Percentiles rank a stretch among this genome's conserved stretches.
Conservation (phyloP, 2,113 vertebrate genomes). For the Neotragus moschatus region DNA sequence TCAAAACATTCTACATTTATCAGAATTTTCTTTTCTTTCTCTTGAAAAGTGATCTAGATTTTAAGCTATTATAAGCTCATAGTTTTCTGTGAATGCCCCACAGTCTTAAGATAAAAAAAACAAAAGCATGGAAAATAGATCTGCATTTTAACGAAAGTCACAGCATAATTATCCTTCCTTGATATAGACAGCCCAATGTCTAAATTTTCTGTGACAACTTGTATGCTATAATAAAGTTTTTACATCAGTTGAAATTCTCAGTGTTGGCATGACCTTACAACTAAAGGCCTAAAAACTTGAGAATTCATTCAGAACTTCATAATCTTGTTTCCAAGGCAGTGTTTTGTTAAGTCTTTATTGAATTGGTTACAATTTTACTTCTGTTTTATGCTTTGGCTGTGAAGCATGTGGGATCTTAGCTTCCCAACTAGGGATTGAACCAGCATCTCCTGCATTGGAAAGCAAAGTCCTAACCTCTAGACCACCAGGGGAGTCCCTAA, state of each 20-base stretch:
- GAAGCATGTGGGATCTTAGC: neutral
- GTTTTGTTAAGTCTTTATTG: neutral
- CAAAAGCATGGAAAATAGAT: neutral
- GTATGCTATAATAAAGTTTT: neutral
- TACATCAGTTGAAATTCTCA: neutral
- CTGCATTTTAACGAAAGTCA: slow-evolving; percentile 6
- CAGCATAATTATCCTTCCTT: neutral
- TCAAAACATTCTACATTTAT: neutral
- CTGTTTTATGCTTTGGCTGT: neutral
- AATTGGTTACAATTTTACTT: neutral
- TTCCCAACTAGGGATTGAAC: neutral
- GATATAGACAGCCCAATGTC: neutral
- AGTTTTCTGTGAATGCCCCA: neutral
- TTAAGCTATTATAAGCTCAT: neutral
- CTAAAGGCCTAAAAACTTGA: neutral
- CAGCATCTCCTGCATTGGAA: neutral
- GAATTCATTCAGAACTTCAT: slow-evolving; percentile 18
- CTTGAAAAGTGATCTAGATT: neutral
- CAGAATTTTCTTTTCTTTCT: slow-evolving; percentile 18
- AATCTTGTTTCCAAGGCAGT: slow-evolving; percentile 18
- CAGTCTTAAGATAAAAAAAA: slow-evolving; percentile 10
- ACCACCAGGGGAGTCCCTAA: neutral
- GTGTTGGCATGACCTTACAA: neutral
- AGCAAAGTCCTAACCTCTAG: neutral
- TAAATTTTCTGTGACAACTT: neutral